phyloP scores from a whole-genome alignment of 2,797 vertebrate species.

The Poecile montanus region DNA sequence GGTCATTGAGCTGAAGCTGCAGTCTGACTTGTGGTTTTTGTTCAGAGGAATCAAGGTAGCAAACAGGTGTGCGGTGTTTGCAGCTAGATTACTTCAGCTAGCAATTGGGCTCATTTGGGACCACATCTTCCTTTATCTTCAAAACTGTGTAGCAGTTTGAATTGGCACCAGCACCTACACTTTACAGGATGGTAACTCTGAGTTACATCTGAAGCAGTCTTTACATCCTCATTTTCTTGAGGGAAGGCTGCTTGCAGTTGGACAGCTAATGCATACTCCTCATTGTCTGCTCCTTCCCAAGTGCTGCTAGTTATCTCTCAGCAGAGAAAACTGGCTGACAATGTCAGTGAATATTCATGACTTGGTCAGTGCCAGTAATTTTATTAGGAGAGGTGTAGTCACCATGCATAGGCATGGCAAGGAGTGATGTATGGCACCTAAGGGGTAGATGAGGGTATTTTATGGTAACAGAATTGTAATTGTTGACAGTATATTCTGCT shows the following conservation, averaged over 20 bases:
- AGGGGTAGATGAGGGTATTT: not conserved
- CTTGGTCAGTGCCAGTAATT: not conserved
- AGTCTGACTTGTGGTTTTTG: not conserved
- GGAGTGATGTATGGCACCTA: not conserved
- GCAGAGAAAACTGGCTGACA: not conserved
- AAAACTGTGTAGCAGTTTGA: not conserved
- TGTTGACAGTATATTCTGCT: not conserved
- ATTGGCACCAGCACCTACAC: not conserved
- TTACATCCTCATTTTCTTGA: not conserved
- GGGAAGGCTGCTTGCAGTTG: not conserved
- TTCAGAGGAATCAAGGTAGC: not conserved
- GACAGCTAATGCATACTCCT: not conserved
- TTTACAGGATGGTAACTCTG: too few species aligned
- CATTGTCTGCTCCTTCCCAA: not conserved
- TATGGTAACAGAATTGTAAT: not conserved
- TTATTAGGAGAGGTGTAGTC: not conserved
- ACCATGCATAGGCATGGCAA: not conserved
- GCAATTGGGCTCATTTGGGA: not conserved
- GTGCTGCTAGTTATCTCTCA: not conserved
- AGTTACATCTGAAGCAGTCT: accelerated
- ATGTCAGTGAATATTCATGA: not conserved
- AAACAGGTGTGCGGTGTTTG: not conserved
- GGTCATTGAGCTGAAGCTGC: not conserved
- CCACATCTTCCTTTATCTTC: not conserved
- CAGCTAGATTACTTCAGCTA: not conserved